These are phyloP conservation scores for Machimus atricapillus DNA, from an alignment of 2,888 invertebrate genomes.

Conservation along the genomic window DNA sequence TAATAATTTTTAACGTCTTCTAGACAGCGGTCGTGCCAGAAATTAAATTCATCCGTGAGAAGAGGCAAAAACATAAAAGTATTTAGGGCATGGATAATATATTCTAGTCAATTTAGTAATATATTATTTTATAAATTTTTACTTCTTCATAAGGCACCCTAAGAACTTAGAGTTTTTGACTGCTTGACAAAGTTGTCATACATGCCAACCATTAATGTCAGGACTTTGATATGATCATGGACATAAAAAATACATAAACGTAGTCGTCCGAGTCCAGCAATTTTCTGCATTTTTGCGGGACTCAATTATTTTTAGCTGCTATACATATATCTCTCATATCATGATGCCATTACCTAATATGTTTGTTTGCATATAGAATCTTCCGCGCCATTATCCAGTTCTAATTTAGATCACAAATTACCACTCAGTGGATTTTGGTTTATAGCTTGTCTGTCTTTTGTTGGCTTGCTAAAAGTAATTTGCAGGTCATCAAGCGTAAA, in stretches of 20 bases:
- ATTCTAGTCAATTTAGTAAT: background rate
- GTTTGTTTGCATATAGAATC: background rate
- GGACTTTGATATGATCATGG: background rate
- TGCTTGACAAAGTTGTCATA: background rate
- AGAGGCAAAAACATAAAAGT: too few relatives aligned
- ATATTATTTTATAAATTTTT: background rate
- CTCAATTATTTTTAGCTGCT: background rate
- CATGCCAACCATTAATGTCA: background rate
- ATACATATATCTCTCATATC: background rate
- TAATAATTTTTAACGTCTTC: too few relatives aligned
- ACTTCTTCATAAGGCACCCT: background rate
- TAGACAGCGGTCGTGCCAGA: too few relatives aligned
- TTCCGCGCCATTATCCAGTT: background rate
- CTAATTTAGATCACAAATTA: background rate
- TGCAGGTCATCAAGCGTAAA: slow-evolving; percentile 25
- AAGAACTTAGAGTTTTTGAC: too few relatives aligned
- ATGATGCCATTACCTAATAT: background rate
- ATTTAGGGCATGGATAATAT: too few relatives aligned
- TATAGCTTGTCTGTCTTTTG: background rate
- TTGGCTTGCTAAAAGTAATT: background rate
- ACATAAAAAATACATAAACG: background rate
- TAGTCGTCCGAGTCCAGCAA: background rate
- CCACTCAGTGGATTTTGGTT: background rate
- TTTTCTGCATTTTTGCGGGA: background rate
- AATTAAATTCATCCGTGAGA: too few relatives aligned